Conservation (phyloP, 2,797 vertebrate species). For the Heteromormyrus szaboi region DNA sequence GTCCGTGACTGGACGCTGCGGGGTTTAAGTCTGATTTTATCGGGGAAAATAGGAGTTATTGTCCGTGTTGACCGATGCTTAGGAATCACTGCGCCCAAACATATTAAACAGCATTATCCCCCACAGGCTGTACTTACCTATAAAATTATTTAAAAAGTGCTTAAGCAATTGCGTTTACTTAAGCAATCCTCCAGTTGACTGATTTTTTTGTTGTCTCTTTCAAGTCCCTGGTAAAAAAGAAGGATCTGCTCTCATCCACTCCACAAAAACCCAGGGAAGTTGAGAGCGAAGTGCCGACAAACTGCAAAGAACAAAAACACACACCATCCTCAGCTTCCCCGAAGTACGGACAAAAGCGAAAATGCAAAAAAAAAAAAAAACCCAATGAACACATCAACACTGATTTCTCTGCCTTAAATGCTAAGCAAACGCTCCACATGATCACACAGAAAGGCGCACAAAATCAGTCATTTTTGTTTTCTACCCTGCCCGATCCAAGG, state of each 20-base stretch:
- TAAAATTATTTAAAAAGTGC: neutral
- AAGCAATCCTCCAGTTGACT: constrained; percentile 13
- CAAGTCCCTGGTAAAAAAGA: constrained; percentile 16
- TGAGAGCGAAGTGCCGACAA: constrained; percentile 15
- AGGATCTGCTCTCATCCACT: constrained; percentile 6
- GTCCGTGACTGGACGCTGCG: neutral
- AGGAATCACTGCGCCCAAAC: neutral
- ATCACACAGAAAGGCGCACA: constrained; percentile 6
- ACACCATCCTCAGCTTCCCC: constrained; percentile 13
- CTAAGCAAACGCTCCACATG: neutral
- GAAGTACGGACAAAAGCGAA: constrained; percentile 9
- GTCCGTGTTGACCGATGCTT: neutral
- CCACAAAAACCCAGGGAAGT: constrained; percentile 20
- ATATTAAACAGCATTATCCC: neutral
- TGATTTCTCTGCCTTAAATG: constrained; percentile 6
- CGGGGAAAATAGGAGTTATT: neutral
- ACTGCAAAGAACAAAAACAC: constrained; percentile 13
- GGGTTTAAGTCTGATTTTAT: neutral
- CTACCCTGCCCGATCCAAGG: constrained; percentile 20
- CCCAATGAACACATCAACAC: neutral
- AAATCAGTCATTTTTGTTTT: constrained; percentile 19
- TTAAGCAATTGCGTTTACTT: constrained; percentile 8
- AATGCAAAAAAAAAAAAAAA: constrained; percentile 2
- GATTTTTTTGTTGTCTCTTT: constrained; percentile 18
- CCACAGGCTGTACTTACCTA: constrained; percentile 17